phyloP scores from a whole-genome alignment of 2,113 vertebrate species.

The Neogobius melanostomus region DNA sequence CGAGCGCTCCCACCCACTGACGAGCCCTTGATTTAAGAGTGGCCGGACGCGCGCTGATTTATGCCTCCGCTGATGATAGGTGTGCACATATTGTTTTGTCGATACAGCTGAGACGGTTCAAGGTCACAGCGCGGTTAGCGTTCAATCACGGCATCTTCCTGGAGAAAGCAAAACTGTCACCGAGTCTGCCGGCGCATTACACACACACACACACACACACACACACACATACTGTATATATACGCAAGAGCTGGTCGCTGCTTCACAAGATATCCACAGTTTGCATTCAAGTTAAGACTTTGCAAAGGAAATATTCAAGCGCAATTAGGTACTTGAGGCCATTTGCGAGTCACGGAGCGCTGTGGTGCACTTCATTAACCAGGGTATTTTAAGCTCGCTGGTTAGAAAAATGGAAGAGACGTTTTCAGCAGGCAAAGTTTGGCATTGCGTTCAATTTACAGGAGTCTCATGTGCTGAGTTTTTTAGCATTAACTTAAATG shows the following conservation, averaged over 20 bases:
- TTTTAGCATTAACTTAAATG: conserved; percentile 35
- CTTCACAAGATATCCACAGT: conserved; percentile 21
- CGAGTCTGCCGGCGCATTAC: neutral
- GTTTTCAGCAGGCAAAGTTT: conserved; percentile 45
- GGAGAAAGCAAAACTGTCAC: conserved; percentile 51
- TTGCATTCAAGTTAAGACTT: conserved; percentile 15
- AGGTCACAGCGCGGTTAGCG: conserved; percentile 61
- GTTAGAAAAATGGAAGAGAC: conserved; percentile 56
- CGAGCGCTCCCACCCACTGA: conserved; percentile 60
- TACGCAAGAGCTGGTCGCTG: conserved; percentile 28
- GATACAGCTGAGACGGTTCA: conserved; percentile 62
- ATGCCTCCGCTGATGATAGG: conserved; percentile 67
- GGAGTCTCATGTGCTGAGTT: conserved; percentile 38
- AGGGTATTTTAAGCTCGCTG: conserved; percentile 54
- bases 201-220: no score
- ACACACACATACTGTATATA: neutral
- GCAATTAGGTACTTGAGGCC: conserved; percentile 54
- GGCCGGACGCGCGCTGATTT: conserved; percentile 61
- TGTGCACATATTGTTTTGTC: conserved; percentile 74
- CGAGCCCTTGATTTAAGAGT: conserved; percentile 67
- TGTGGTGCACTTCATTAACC: conserved; percentile 61
- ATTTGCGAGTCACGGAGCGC: conserved; percentile 51
- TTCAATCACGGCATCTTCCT: conserved; percentile 57
- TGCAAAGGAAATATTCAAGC: conserved; percentile 47
- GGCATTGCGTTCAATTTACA: conserved; percentile 33